Percentiles rank a stretch among this genome's conserved stretches.
Conservation (phyloP, 2,113 vertebrate genomes). For the Toxostoma redivivum region DNA sequence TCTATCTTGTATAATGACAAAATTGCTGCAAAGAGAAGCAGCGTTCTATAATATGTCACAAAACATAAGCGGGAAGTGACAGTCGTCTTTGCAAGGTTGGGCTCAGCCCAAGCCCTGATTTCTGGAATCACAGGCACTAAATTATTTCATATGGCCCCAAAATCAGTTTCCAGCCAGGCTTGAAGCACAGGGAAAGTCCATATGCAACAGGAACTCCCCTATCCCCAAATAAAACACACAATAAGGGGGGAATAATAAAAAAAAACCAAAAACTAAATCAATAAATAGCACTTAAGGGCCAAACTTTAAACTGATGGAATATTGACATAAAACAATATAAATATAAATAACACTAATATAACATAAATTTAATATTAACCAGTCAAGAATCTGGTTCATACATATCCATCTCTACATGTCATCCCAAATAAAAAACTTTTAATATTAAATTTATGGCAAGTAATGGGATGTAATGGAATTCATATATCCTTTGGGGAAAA, state of each 20-base stretch:
- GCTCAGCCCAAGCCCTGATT: background rate
- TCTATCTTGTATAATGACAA: slow-evolving; percentile 67
- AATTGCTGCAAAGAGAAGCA: slow-evolving; percentile 62
- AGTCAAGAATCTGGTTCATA: background rate
- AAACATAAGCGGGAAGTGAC: background rate
- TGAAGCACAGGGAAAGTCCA: background rate
- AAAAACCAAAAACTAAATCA: background rate
- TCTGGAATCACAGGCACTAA: background rate
- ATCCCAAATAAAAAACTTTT: background rate
- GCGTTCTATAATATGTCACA: slow-evolving; percentile 47
- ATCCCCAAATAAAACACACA: background rate
- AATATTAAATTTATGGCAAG: slow-evolving; percentile 45
- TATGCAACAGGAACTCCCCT: background rate
- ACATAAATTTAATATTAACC: background rate
- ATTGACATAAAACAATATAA: background rate
- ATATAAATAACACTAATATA: background rate
- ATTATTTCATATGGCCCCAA: background rate
- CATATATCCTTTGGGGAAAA: slow-evolving; percentile 4
- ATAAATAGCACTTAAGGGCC: background rate
- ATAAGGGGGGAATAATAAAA: background rate
- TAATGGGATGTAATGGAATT: slow-evolving; percentile 61
- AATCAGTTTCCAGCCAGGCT: background rate
- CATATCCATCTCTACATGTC: background rate
- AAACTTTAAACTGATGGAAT: background rate
- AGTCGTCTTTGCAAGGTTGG: background rate